Evolutionary conservation across 2,888 invertebrate species (phyloP), one percentile per base, ranked within the genome.

Genomic region (Lasioglossum leucozonium): DNA sequence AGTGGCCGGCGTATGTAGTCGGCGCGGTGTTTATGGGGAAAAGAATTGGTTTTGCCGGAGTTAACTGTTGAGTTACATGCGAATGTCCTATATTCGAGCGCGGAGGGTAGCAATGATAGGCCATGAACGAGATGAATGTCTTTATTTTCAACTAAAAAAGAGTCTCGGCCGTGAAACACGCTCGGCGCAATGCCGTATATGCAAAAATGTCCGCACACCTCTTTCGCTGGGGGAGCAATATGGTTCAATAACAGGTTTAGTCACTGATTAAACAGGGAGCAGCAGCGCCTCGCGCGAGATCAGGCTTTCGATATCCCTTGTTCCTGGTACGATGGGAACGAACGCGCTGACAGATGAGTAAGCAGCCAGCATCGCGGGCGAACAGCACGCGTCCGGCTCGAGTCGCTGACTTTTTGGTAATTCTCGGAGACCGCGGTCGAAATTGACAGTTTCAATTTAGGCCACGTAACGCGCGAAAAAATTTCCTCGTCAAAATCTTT

Each of bases 261-360:
- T 90, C 89, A 90, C 81, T 87, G 90, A 87, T 90, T 91, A 91
- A 81, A 76, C 77, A 65, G 30, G 72, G 77, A 76, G 72, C 73
- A 76, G 72, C 73, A 81, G 67, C 83, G 73, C 65, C 88, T 75
- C 72, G 81, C 77, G 40, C 51, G 34, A 83, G 83, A 85, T 85
- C 79, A 62, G 74, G 58, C 84, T 77, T 65, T 34, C 76, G 81
- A 79, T 82, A 79, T 81, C 86, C 89, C 80, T 72, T 76, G 76
- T 91, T 91, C 90, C 87, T 87, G 81, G 90, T 91, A 91, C 77
- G 72, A 79, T 76, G 84, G 85, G 75, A 90, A 78, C 77, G 71
- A 79, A 71, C 69, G 58, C 47, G 72, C 76, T 71, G 77, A 79
- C 77, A 74, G 58, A 77, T 89, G 89, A 89, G 82, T 89, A 86